Evolutionary conservation across 2,888 invertebrate species (phyloP), one percentile per base, ranked within the genome.

Genomic region (Hypena proboscidalis): DNA sequence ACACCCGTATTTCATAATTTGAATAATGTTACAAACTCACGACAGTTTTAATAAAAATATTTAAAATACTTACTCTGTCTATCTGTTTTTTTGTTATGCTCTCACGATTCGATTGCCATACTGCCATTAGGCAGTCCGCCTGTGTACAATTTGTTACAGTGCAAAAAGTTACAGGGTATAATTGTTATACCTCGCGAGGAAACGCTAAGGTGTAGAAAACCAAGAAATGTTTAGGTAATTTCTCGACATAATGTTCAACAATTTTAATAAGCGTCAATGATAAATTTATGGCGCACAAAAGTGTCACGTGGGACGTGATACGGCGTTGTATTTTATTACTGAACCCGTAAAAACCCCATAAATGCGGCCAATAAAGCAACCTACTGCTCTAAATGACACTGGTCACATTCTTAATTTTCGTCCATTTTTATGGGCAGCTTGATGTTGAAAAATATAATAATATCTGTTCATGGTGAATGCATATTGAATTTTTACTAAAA

Each of bases 281-380:
- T 26, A 17, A 45, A 56, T 67, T 67, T 71, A 74, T 62, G 38
- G 44, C 57, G 32, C 40, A 35, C 56, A 31, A 48, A 63, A 72
- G 72, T 71, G 78, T 75, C 67, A 73, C 72, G 63, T 33, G 52
- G 50, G 60, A 70, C 63, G 74, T 68, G 66, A 66, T 56, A 58
- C 64, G 58, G 71, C 58, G 67, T 67, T 70, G 58, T 67, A 46
- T 75, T 80, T 82, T 83, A 83, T 79, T 73, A 61, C 73, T 67
- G 58, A 58, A 58, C 59, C 70, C 69, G 71, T 80, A 83, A 83
- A 83, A 77, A 43, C 34, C 53, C 40, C 70, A 73, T 82, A 78
- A 84, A 80, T 65, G 50, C 29, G 9, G 47, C 55, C 61, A 77
- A 77, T 68, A 75, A 67, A 44, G 55, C 50, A 53, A 64, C 50